Conservation (phyloP, 2,797 vertebrate genomes). For the Oceanodroma leucorhoa region DNA sequence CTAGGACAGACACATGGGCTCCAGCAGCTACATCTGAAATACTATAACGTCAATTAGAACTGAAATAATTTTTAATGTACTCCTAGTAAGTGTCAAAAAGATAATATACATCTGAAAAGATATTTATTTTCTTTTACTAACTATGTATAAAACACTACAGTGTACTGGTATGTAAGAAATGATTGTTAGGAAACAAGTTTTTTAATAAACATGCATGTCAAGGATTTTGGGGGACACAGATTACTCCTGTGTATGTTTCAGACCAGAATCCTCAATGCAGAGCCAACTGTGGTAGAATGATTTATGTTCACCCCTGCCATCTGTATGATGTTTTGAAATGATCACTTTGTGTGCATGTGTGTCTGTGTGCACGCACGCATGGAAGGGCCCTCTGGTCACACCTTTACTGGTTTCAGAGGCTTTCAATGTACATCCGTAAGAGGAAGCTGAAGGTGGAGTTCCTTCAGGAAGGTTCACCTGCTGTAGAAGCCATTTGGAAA, state of each 20-base stretch:
- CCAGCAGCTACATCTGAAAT: not conserved
- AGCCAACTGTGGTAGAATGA: not conserved
- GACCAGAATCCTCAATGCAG: not conserved
- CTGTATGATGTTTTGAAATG: not conserved
- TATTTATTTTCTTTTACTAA: not conserved
- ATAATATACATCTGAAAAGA: not conserved
- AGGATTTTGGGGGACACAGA: not conserved
- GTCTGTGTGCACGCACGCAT: rapidly evolving
- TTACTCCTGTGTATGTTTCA: not conserved
- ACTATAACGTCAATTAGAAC: not conserved
- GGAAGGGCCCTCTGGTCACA: not conserved
- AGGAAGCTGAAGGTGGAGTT: not conserved
- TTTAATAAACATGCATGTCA: not conserved
- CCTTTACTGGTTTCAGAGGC: not conserved
- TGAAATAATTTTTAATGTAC: not conserved
- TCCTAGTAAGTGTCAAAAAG: not conserved
- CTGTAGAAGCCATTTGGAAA: not conserved
- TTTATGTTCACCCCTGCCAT: not conserved
- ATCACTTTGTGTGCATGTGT: not conserved
- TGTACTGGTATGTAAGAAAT: not conserved
- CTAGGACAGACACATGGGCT: not conserved
- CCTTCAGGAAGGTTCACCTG: not conserved
- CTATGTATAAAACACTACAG: not conserved
- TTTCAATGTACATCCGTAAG: not conserved
- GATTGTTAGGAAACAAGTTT: not conserved